Base-by-base conservation (phyloP, 2,888 invertebrate genomes). In the Drymonia ruficornis region DNA sequence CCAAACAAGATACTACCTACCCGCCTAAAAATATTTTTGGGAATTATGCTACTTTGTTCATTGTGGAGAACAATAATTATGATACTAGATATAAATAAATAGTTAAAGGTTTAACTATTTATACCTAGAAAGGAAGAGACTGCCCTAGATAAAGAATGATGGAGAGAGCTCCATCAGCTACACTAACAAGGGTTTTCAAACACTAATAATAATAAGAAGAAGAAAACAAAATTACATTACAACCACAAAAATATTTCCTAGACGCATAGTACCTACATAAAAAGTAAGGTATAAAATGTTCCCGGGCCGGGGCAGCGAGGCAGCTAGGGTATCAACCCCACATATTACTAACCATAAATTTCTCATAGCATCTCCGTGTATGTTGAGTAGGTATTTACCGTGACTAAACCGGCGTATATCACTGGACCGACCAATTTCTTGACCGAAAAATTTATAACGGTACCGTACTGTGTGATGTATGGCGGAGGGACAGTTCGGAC, bases 401-500 rank as follows among this genome's bases (percentile, higher is more conserved):
- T 78, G 78, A 78, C 79, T 82, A 80, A 69, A 73, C 76, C 80
- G 67, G 74, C 79, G 83, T 83, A 85, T 84, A 87, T 86, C 87
- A 88, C 83, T 66, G 74, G 61, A 53, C 79, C 78, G 73, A 80
- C 87, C 89, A 91, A 91, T 91, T 89, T 87, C 91, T 90, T 90
- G 90, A 89, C 89, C 91, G 84, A 86, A 87, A 87, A 90, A 91
- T 90, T 90, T 89, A 89, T 90, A 90, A 87, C 87, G 86, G 84
- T 87, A 55, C 60, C 58, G 59, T 67, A 63, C 55, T 57, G 62
- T 57, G 70, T 81, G 85, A 86, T 86, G 84, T 85, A 89, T 83
- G 58, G 59, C 31, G 50, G 68, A 42, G 66, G 72, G 76, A 82
- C 81, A 80, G 79, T 80, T 73, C 55, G 59, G 47, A n/a, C 13